Evolutionary conservation across 2,888 invertebrate genomes (phyloP), one percentile per base, ranked within the genome.

Genomic region (Neuroscelio doddi): DNA sequence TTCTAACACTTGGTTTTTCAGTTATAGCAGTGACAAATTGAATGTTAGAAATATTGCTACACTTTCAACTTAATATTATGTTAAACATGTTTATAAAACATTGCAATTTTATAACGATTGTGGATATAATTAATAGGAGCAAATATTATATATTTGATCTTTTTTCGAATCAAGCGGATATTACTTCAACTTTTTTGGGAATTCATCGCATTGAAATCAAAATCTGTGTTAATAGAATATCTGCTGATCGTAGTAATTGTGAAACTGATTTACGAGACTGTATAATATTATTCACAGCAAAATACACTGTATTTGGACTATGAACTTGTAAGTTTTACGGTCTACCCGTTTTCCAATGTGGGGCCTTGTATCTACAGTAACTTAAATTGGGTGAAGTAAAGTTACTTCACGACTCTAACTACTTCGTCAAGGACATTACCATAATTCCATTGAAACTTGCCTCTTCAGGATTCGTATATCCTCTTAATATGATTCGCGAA

Each of bases 361-460:
- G 21, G 3, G 3, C 21, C 21, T 34, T 58, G 49, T 58, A 50
- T 47, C 56, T 21, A 34, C 29, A 47, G 49, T 57, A 57, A 53
- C 53, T 52, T 53, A 49, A 53, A 64, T 64, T 58, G 49, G 26
- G 16, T 38, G 39, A 42, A 51, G 44, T 24, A 24, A 46, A 51
- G 41, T 52, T 51, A 41, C 55, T 27, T 15, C 12, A 27, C 44
- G 50, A 56, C 27, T 45, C 46, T 49, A 51, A 51, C 62, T 47
- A 53, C 39, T 38, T 53, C 44, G 49, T 49, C 52, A 26, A 24
- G 30, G 44, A 27, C 49, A 57, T 64, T 57, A 64, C 47, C 57
- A 57, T 64, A 57, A 64, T 53, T 57, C 44, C 26, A 57, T 44
- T 44, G 47, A 21, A 52, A 52, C 38, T 57, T 26, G 38, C 27